Evolutionary conservation across 2,113 vertebrate species (phyloP).

Genomic region (Meles meles): DNA sequence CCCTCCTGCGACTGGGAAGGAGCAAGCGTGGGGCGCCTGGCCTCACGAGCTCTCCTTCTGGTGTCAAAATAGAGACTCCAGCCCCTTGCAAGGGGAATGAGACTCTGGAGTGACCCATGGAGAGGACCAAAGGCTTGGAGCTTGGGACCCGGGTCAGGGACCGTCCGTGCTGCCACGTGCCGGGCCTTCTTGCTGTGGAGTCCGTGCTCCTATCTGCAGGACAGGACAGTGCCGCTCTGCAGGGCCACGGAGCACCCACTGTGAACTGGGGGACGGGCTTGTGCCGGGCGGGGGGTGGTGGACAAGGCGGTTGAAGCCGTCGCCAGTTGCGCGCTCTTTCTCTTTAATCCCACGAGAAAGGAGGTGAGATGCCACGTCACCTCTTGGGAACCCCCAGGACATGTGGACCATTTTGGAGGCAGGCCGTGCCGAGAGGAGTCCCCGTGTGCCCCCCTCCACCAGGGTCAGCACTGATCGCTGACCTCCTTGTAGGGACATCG

Average conservation of each 20-base stretch:
- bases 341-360: not conserved
- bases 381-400: not conserved
- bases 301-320: no score
- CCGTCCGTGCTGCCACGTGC: fast-evolving
- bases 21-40: not conserved
- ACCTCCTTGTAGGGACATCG: not conserved
- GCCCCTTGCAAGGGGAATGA: fast-evolving
- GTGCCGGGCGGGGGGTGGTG: fast-evolving
- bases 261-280: fast-evolving
- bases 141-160: fast-evolving
- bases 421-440: not conserved
- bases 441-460: fast-evolving
- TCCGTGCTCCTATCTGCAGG: fast-evolving
- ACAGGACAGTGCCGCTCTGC: fast-evolving
- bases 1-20: not conserved
- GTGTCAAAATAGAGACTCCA: not conserved
- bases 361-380: fast-evolving
- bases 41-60: fast-evolving
- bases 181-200: not conserved
- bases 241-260: not conserved
- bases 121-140: no score
- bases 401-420: fast-evolving
- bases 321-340: fast-evolving
- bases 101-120: fast-evolving
- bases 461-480: fast-evolving